Evolutionary conservation across 2,888 invertebrate species (phyloP).

Genomic region (Orchestes rusci): DNA sequence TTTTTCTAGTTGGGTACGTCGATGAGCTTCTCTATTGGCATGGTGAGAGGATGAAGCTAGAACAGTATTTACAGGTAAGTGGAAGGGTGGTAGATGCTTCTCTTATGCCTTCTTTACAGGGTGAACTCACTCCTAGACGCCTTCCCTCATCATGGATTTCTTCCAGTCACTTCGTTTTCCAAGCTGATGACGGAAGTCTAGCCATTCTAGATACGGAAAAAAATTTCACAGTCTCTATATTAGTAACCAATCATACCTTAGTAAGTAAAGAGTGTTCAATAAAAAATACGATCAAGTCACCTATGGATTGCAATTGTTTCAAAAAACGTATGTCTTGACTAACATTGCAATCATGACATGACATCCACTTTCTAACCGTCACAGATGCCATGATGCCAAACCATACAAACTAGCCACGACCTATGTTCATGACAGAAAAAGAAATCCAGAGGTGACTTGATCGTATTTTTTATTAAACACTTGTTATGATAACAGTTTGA

Average conservation of each 20-base stretch:
- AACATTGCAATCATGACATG: too few species aligned
- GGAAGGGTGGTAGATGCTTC: not conserved
- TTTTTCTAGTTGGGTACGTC: slow-evolving; percentile 83
- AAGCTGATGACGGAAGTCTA: slow-evolving; percentile 78
- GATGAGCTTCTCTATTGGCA: slow-evolving; percentile 87
- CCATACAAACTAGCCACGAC: too few species aligned
- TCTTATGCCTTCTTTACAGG: slow-evolving; percentile 31
- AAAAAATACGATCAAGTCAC: not conserved
- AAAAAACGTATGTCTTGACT: too few species aligned
- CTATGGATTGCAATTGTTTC: too few species aligned
- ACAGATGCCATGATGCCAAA: too few species aligned
- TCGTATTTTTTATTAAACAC: too few species aligned
- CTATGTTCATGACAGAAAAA: too few species aligned
- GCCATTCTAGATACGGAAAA: slow-evolving; percentile 72
- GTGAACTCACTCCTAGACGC: slow-evolving; percentile 41
- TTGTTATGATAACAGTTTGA: slow-evolving; percentile 2
- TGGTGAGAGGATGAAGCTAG: slow-evolving; percentile 76
- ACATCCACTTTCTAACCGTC: too few species aligned
- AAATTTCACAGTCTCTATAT: slow-evolving; percentile 64
- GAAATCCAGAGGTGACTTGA: too few species aligned
- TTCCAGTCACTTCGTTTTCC: slow-evolving; percentile 76
- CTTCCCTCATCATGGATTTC: slow-evolving; percentile 78
- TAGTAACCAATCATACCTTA: slow-evolving; percentile 82
- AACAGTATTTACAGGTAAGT: slow-evolving; percentile 68
- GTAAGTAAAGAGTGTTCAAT: too few species aligned